phyloP scores from a whole-genome alignment of 2,113 vertebrate species.

The Thalassoma bifasciatum region DNA sequence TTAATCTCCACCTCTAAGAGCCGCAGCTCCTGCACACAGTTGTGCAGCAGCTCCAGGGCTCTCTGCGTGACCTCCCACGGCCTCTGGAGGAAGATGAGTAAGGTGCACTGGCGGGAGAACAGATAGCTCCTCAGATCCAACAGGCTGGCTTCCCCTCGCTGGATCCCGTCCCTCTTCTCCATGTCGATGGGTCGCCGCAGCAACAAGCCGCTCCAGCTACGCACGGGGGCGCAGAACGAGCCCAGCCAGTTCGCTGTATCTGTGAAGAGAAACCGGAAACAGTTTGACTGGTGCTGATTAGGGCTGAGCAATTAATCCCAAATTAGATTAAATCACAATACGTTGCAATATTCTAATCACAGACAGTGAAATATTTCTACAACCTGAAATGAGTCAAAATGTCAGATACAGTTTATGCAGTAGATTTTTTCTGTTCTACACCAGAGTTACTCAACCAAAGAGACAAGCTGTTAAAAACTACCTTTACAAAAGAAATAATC shows the following conservation, averaged over 20 bases:
- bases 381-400: too few relatives aligned
- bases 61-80: slow-evolving; percentile 97
- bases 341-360: too few relatives aligned
- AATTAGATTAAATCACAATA: too few relatives aligned
- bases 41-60: slow-evolving; percentile 95
- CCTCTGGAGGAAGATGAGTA: slow-evolving; percentile 95
- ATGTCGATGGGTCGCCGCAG: slow-evolving; percentile 97
- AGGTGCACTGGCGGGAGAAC: slow-evolving; percentile 97
- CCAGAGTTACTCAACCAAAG: too few relatives aligned
- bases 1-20: slow-evolving; percentile 88
- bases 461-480: too few relatives aligned
- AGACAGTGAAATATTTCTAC: too few relatives aligned
- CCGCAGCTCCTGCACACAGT: slow-evolving; percentile 95
- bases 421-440: too few relatives aligned
- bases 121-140: slow-evolving; percentile 97
- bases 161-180: slow-evolving; percentile 95
- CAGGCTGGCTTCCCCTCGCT: slow-evolving; percentile 91
- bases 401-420: too few relatives aligned
- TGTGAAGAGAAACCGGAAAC: too few relatives aligned
- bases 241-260: slow-evolving; percentile 97
- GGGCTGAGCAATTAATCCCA: too few relatives aligned
- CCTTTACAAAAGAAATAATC: too few relatives aligned
- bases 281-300: too few relatives aligned
- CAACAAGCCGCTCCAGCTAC: slow-evolving; percentile 93
- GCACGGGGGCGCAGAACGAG: slow-evolving; percentile 95